Base-by-base conservation (phyloP, 2,797 vertebrate genomes). In the Phoeniculus purpureus region DNA sequence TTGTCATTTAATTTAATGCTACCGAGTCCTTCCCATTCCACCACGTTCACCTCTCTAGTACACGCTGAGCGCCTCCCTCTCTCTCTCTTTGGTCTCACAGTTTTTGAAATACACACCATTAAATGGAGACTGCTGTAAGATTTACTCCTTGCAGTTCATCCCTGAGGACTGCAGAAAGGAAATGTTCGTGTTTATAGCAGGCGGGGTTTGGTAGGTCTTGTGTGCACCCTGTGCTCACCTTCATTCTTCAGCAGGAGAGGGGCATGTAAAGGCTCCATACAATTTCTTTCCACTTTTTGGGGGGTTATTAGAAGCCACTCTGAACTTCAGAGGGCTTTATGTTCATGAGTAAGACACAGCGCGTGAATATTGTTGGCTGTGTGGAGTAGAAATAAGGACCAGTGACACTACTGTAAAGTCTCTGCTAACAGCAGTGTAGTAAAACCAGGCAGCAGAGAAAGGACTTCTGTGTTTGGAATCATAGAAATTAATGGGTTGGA, bases 51-150 rank as follows among this genome's bases (percentile, higher is more conserved):
- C 31, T 72, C 50, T 56, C 18, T 51, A 1, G 3, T 3, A 1
- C 43, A 52, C 32, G 55, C 25, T 7, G 31, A 52, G 14, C 21
- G 15, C 15, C 25, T 60, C 29, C 68, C 32, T n/a, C 67, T 64
- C 47, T 21, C 51, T 21, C 65, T 74, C 54, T 34, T 22, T 25
- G 3, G 51, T 75, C 72, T 60, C 61, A 64, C 20, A 51, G 77
- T 54, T 90, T 93, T 92, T 93, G 94, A 96, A 95, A 95, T 94
- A 74, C 37, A 84, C 59, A 48, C 58, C 77, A 90, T 95, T 93
- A 95, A 95, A 89, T 34, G 34, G 51, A 71, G 79, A 56, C 40
- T 87, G 78, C 75, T 79, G 71, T 23, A 55, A 81, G 81, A 94
- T 94, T 96, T 96, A 83, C 58, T 89, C 66, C 79, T 86, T 85